Evolutionary conservation across 2,888 invertebrate genomes (phyloP), one percentile per base, ranked within the genome.

Genomic region (Urechis unicinctus): DNA sequence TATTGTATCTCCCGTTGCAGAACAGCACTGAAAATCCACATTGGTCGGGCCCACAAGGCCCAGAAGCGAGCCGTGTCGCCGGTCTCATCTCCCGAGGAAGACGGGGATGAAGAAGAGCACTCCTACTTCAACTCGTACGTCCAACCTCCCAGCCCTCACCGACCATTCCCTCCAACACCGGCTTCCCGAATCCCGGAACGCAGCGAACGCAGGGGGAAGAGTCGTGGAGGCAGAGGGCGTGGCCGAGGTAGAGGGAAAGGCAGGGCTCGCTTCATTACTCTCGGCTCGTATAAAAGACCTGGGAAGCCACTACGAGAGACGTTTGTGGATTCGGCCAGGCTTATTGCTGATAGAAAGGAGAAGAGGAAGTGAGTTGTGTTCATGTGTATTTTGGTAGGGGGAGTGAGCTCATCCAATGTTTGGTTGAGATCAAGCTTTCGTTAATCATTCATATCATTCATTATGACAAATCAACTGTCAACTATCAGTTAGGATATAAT

Each of bases 81-180:
- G 50, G 22, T 2, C 22, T 25, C 5, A 6, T 6, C 44, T 45
- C 36, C 48, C 31, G 49, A 21, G 51, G 47, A 2, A 48, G 9
- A 9, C 46, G 17, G 45, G 50, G 51, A 53, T 29, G 45, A 57
- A 54, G 31, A 24, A n/a, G n/a, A 53, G 25, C 4, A 53, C 26
- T 36, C 36, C 9, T 25, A 43, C 44, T 53, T 55, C 26, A 13
- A 9, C 5, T 9, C 36, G 36, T 36, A 36, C 36, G 9, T 17
- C 17, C 17, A 9, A 9, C 9, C 9, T 17, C 36, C 36, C 36
- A 36, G 9, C 9, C 17, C 36, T 17, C 17, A 9, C 36, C 36
- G 36, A 17, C 9, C 9, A 13, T 9, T 13, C 9, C 36, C 36
- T 36, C 36, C 17, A 13, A 13, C 36, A 13, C 36, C 36, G 36